Base-by-base conservation (phyloP, 2,797 vertebrate species). In the Tokudaia muenninki region DNA sequence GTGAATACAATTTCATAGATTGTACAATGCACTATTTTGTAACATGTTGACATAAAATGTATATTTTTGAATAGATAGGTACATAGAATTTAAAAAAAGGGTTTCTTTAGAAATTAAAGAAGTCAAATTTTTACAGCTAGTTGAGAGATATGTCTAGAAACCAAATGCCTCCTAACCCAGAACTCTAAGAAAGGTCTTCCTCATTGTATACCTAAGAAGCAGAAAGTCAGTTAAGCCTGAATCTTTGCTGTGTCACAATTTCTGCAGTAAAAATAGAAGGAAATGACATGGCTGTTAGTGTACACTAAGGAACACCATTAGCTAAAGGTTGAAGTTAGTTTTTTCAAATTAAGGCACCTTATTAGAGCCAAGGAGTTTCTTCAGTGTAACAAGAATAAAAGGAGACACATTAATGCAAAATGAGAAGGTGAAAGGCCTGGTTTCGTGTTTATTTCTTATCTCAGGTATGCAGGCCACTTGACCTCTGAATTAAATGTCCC, bases 391-490 rank as follows among this genome's bases (percentile, higher is more conserved):
- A 90, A 78, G 19, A 87, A 29, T 72, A 12, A 92, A 7, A 80
- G 44, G 59, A 65, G 29, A 61, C 6, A 34, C 21, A 31, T 14
- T 63, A 59, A 75, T 47, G 7, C 61, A 86, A 92, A 90, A 31
- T 1, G 6, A 90, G 59, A n/a, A 65, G 17, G 55, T 78, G 7
- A 79, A 82, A 93, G 47, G 67, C 34, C 21, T 50, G 12, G 67
- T 55, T 41, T 14, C 44, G 22, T 29, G 26, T 87, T 87, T 61
- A 34, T 83, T 80, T 91, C 95, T 94, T 95, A 78, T 92, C 63
- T 96, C 57, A 72, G 57, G 8, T 80, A 37, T 77, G 37, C 50
- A 94, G 67, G 44, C 9, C 50, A 31, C 55, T 91, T 41, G 83
- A 61, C 29, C 44, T 93, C 82, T 44, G 50, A 84, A 94, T 44